Evolutionary conservation across 2,888 invertebrate genomes (phyloP), one percentile per base, ranked within the genome.

Genomic region (Papilio elwesi): DNA sequence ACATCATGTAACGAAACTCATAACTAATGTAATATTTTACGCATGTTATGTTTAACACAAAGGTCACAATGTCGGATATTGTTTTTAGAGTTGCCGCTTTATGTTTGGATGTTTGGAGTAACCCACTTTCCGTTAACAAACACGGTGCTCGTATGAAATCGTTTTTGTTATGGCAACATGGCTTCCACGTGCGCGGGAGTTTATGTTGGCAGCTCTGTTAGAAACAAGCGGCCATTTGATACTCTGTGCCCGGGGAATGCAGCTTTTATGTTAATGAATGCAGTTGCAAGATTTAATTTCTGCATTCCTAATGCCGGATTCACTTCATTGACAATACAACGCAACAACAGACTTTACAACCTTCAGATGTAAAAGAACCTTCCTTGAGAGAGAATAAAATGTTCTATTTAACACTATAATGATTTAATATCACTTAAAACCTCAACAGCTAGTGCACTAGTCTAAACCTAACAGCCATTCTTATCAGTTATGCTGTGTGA

Each of bases 151-250:
- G 47, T 57, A 48, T 57, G 71, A 59, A 66, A 71, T 64, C 48
- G 51, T 36, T 16, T 26, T 59, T 71, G 71, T 67, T 71, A 67
- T 71, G 71, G 66, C 38, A 71, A 71, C 71, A 67, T 67, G 36
- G 57, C 11, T 13, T 62, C 66, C 71, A 71, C 71, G 71, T 71
- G 71, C 66, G 59, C 26, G 51, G 11, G 16, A 67, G 59, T 62
- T 71, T 71, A 71, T 57, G 55, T 63, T 71, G 59, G 59, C 38
- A 62, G 43, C 43, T 10, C 59, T 10, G 43, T 10, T 6, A 9
- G n/a, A 11, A 43, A 43, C 43, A 43, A 8, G 38, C 57, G 12
- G 15, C 10, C 26, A 43, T 62, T 62, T 43, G 43, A 43, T 62
- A 43, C 43, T 38, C 43, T 62, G 43, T 43, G 59, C 43, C 10